Evolutionary conservation across 1,140 invertebrate species (phyloP).

Genomic region (Pemphigus obesinymphae): DNA sequence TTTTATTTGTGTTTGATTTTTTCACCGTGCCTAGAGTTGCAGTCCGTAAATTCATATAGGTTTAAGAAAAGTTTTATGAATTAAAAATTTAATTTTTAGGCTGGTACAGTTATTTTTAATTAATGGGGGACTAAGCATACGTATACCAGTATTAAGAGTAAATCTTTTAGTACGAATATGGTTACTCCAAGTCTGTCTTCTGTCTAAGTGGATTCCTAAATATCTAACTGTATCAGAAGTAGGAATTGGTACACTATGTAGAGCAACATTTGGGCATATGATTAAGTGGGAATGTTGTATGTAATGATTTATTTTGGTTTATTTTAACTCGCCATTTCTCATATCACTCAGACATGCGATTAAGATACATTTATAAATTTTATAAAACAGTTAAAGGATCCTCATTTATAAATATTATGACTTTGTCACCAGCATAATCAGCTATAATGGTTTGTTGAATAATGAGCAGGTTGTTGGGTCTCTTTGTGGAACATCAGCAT

Average conservation of each 20-base stretch:
- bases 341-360: not conserved
- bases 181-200: not conserved
- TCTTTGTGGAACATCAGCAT: not conserved
- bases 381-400: not conserved
- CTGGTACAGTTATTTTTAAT: not conserved
- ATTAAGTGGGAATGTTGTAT: no score
- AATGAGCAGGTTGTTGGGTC: not conserved
- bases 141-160: not conserved
- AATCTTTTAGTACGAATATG: not conserved
- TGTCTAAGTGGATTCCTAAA: not conserved
- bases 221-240: not conserved
- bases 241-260: not conserved
- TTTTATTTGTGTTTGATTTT: not conserved
- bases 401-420: not conserved
- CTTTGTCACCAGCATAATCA: not conserved
- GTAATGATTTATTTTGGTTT: not conserved
- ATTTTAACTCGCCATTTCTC: not conserved
- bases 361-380: not conserved
- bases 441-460: not conserved
- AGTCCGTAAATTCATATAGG: not conserved
- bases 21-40: not conserved
- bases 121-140: not conserved
- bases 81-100: no score
- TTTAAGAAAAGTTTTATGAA: not conserved
- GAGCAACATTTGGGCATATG: no score